Conservation (phyloP, 2,113 vertebrate species). For the Nicator chloris region DNA sequence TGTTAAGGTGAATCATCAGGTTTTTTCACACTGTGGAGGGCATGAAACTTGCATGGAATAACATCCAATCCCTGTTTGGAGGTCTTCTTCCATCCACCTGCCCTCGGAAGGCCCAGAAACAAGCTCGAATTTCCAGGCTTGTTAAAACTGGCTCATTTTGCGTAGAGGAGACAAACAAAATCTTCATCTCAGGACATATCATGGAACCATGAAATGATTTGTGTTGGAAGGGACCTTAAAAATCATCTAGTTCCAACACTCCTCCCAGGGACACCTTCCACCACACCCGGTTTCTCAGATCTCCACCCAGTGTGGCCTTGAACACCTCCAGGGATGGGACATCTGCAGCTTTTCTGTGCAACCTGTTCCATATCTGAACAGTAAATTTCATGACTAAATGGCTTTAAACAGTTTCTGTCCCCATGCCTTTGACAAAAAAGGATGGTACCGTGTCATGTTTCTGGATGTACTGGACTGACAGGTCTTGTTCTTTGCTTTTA, state of each 20-base stretch:
- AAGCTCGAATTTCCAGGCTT: not conserved
- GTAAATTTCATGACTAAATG: not conserved
- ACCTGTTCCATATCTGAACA: not conserved
- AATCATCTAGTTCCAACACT: not conserved
- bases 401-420: not conserved
- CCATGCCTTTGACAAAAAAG: not conserved
- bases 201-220: not conserved
- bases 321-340: not conserved
- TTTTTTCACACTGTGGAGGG: not conserved
- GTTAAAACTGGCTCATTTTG: not conserved
- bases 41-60: not conserved
- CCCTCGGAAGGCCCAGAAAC: not conserved
- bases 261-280: not conserved
- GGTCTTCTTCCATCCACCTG: not conserved
- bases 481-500: not conserved
- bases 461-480: not conserved
- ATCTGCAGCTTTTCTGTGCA: not conserved
- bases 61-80: not conserved
- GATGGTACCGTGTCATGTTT: not conserved
- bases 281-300: not conserved
- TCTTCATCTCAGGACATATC: not conserved
- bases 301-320: not conserved
- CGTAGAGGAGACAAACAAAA: not conserved
- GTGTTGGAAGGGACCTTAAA: not conserved
- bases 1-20: not conserved